Base-by-base conservation (phyloP, 2,797 vertebrate genomes). In the Acrossocheilus fasciatus region DNA sequence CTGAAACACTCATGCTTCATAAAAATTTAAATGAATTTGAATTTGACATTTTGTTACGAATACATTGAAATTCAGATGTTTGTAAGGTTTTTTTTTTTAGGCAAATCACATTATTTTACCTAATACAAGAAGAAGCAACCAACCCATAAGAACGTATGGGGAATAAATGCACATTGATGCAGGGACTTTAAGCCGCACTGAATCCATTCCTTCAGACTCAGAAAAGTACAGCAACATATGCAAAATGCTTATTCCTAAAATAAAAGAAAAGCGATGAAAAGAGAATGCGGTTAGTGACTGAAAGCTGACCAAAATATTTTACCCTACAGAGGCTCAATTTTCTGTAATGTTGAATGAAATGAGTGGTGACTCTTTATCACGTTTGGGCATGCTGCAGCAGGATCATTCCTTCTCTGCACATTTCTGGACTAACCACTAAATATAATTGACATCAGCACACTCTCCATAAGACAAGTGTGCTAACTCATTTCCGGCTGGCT, bases 231-330 rank as follows among this genome's bases (percentile, higher is more conserved):
- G 95, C 89, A 97, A 88, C 0, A 96, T 96, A 87, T 97, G 94
- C 86, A 94, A 96, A 70, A 98, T 90, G 3, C 95, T 95, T 87
- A 97, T 91, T 74, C 94, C 98, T 99, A 93, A 84, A 86, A 57
- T 57, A 70, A 26, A 83, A 79, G 59, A 45, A 30, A 30, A 30
- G 30, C 82, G 64, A 84, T 86, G 23, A 90, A 68, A 85, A 79
- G 57, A 52, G 84, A 64, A n/a, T 43, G 45, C 17, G 11, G 7
- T 50, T 64, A 68, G 39, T 41, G 20, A 36, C 62, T 17, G 66
- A 70, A 76, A 34, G 52, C 23, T 4, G 6, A 23, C 20, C 8
- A 73, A 59, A 43, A 41, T 36, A 26, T 45, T 17, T 73, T 15
- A n/a, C 43, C n/a, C 45, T n/a, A n/a, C 8, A 1, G 4, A 76